Evolutionary conservation across 2,888 invertebrate genomes (phyloP).

Genomic region (Coronaproctus castanopsis): DNA sequence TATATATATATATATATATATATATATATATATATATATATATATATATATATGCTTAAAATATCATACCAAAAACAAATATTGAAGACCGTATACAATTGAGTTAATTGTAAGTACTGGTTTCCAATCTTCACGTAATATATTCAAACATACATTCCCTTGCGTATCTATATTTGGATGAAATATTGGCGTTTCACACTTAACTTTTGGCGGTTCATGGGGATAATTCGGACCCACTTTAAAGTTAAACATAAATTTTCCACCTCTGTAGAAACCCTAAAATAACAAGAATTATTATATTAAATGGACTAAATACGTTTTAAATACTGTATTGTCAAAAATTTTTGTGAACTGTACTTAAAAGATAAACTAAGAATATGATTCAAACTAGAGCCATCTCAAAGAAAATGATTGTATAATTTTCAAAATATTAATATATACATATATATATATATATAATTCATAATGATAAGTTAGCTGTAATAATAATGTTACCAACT

Average conservation of each 20-base stretch:
- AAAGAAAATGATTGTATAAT: too few species aligned
- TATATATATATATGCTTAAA: too few species aligned
- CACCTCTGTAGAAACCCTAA: conserved; percentile 80
- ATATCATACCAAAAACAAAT: conserved; percentile 69
- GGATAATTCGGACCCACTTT: conserved; percentile 95
- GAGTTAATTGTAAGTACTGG: conserved; percentile 94
- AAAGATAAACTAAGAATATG: too few species aligned
- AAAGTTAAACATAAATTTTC: conserved; percentile 89
- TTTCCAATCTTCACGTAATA: conserved; percentile 96
- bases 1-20: too few species aligned
- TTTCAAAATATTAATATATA: too few species aligned
- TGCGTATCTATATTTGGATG: conserved; percentile 97
- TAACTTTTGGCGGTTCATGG: conserved; percentile 95
- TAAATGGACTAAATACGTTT: background rate
- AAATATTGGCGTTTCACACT: conserved; percentile 92
- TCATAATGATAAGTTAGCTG: too few species aligned
- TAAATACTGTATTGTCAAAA: background rate
- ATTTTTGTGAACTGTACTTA: too few species aligned
- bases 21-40: too few species aligned
- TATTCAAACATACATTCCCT: conserved; percentile 93
- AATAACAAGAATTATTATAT: conserved; percentile 20
- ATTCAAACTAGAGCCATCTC: too few species aligned
- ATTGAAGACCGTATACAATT: conserved; percentile 91
- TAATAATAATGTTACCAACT: too few species aligned
- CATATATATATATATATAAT: too few species aligned